Evolutionary conservation across 2,113 vertebrate genomes (phyloP).

Genomic region (Barbus barbus): DNA sequence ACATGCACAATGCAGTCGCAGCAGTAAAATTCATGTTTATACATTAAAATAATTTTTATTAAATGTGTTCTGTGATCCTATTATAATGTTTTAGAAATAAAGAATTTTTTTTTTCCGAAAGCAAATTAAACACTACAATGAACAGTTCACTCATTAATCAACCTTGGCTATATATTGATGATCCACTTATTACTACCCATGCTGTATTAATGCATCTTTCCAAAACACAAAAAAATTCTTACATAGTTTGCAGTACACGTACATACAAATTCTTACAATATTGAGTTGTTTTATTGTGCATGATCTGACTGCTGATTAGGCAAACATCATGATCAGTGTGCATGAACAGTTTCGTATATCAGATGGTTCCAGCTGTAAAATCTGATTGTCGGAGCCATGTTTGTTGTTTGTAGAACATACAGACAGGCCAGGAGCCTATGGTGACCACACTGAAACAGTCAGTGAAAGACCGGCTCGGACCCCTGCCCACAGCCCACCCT

Average conservation of each 20-base stretch:
- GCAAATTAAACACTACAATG: neutral
- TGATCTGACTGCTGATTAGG: neutral
- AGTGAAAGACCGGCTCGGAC: slow-evolving; percentile 93
- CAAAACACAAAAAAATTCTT: too few relatives aligned
- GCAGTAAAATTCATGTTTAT: neutral
- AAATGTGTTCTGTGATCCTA: neutral
- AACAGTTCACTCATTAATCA: neutral
- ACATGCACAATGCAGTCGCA: neutral
- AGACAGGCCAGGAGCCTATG: slow-evolving; percentile 74
- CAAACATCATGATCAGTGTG: neutral
- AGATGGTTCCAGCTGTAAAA: neutral
- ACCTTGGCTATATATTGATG: neutral
- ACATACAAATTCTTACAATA: too few relatives aligned
- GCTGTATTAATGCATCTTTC: too few relatives aligned
- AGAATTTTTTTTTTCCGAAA: too few relatives aligned
- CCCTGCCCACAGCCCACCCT: slow-evolving; percentile 80
- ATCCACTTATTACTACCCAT: too few relatives aligned
- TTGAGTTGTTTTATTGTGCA: neutral
- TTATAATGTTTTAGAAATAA: neutral
- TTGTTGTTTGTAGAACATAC: slow-evolving; percentile 68
- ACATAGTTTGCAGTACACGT: too few relatives aligned
- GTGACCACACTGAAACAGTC: slow-evolving; percentile 87
- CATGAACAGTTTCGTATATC: neutral
- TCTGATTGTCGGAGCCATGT: neutral
- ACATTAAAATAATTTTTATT: neutral